Evolutionary conservation across 2,888 invertebrate genomes (phyloP).

Genomic region (Cephus runcator): DNA sequence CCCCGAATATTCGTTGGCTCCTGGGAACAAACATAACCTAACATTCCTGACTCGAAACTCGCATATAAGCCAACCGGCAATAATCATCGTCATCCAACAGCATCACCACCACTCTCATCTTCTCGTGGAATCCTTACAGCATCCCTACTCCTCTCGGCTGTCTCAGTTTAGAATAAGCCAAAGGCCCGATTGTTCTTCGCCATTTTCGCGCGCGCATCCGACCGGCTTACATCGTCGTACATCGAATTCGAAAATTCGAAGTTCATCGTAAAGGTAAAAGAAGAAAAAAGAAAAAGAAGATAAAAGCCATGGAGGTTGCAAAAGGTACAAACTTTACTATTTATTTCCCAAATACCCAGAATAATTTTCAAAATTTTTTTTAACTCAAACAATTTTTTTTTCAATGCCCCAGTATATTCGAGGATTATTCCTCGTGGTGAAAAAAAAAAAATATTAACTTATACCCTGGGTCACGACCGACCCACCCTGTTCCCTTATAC

Average conservation of each 20-base stretch:
- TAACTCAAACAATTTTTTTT: background rate
- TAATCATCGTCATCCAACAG: background rate
- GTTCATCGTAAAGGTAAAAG: background rate
- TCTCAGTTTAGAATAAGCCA: background rate
- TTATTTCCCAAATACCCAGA: background rate
- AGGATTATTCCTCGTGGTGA: background rate
- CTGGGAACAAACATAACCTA: slow-evolving; percentile 7
- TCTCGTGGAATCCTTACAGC: background rate
- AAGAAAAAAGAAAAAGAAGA: background rate
- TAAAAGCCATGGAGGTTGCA: slow-evolving; percentile 48
- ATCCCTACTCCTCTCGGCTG: background rate
- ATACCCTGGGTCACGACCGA: background rate
- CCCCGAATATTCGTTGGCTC: slow-evolving; percentile 44
- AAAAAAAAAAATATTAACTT: too few species aligned
- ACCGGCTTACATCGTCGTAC: background rate
- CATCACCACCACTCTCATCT: background rate
- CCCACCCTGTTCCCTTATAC: background rate
- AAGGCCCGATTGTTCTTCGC: background rate
- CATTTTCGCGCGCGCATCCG: background rate
- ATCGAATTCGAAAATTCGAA: background rate
- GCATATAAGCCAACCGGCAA: background rate
- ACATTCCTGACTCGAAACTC: slow-evolving; percentile 47
- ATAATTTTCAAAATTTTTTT: background rate
- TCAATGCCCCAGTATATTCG: background rate
- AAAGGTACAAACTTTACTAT: slow-evolving; percentile 38